A percentile compares a stretch with the other conserved stretches of the same genome.
Conservation (phyloP, 2,888 invertebrate genomes). For the Chydorus sphaericus region DNA sequence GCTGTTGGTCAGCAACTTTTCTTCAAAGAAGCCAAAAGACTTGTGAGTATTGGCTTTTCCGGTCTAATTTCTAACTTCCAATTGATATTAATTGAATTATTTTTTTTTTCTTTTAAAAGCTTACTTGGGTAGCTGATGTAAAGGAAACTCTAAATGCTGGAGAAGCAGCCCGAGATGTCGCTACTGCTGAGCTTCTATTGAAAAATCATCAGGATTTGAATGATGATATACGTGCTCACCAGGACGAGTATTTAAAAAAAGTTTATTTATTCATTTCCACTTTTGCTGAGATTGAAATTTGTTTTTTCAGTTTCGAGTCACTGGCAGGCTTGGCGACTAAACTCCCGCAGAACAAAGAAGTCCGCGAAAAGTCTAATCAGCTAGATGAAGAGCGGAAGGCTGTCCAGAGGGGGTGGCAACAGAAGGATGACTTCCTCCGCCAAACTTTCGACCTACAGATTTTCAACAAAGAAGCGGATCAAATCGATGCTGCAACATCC, state of each 20-base stretch:
- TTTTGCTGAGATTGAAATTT: too few species aligned
- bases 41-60: conserved; percentile 27
- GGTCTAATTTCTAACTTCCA: neutral
- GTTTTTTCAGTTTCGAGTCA: conserved; percentile 24
- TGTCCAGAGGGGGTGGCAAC: conserved; percentile 63
- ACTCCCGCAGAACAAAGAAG: conserved; percentile 44
- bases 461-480: conserved; percentile 91
- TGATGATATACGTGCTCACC: conserved; percentile 78
- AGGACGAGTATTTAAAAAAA: conserved; percentile 55
- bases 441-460: conserved; percentile 78
- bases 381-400: conserved; percentile 59
- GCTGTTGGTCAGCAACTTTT: conserved; percentile 93
- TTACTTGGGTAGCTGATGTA: conserved; percentile 67
- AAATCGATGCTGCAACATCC: conserved; percentile 86
- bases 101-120: conserved; percentile 18
- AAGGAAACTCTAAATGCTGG: conserved; percentile 65
- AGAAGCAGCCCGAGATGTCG: conserved; percentile 70
- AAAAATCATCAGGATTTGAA: conserved; percentile 82
- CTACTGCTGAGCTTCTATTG: conserved; percentile 74
- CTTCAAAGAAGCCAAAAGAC: conserved; percentile 62
- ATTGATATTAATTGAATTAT: neutral
- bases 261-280: neutral
- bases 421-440: conserved; percentile 69
- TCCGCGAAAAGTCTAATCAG: conserved; percentile 54
- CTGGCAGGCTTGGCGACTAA: conserved; percentile 27